Evolutionary conservation across 2,888 invertebrate species (phyloP), one percentile per base, ranked within the genome.

Genomic region (Torymus auratus): DNA sequence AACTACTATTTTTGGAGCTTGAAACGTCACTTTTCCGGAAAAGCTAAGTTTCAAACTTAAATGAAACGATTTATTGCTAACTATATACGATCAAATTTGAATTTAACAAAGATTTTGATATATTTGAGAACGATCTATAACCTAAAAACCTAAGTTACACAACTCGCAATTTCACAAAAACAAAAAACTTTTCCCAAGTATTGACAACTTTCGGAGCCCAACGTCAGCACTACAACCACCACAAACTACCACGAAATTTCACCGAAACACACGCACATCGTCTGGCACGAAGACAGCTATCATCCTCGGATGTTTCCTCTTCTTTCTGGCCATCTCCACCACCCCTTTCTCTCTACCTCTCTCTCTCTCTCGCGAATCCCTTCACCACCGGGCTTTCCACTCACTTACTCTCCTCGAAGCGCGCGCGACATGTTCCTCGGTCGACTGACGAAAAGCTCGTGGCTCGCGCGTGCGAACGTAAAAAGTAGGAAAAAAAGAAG

Each of bases 251-350:
- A 28, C 28, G 28, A 28, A 7, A 41, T 1, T 41, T 41, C 41
- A 64, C 17, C 12, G 50, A 52, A 53, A 14, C 11, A 13, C 56
- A 79, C 87, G 78, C 90, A 91, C 91, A 82, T 90, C 88, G 80
- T 90, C 86, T 0, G 89, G 86, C 52, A 91, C 88, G 81, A 89
- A 90, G 71, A 90, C 88, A 60, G 89, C 85, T 82, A 90, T 87
- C 88, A 89, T 88, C 84, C 86, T 87, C 14, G 88, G 88, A 72
- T 89, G 86, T 82, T 88, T 90, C 85, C 83, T 89, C 86, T 89
- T 90, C 82, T 85, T 88, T 20, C 88, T 88, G 83, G 86, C 86
- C 91, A 90, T 91, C 53, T 84, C 12, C 58, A 17, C 12, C 12
- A 41, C 13, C 20, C 23, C 23, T 55, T 61, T n/a, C 7, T 28